Percentiles rank a stretch among this genome's conserved stretches.
Evolutionary conservation across 1,140 invertebrate genomes (phyloP).

Genomic region (Copidosoma floridanum): DNA sequence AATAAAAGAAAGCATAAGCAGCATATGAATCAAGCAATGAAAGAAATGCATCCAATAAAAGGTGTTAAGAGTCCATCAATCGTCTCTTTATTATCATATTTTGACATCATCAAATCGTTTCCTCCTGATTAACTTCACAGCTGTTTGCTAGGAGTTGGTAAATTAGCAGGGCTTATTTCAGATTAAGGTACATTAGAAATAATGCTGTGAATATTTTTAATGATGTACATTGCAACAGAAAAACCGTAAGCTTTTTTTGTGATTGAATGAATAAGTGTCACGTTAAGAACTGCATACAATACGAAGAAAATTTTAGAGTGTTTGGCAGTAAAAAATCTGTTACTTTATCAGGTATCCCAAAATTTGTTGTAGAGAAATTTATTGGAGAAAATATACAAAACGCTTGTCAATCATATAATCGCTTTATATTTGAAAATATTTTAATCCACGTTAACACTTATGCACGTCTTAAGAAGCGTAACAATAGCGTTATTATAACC

Average conservation of each 20-base stretch:
- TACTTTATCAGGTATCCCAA: not conserved
- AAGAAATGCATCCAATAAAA: not conserved
- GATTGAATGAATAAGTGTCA: not conserved
- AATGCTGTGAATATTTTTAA: not conserved
- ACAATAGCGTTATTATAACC: not conserved
- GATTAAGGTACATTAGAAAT: not conserved
- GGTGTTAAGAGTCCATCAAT: not conserved
- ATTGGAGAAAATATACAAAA: not conserved
- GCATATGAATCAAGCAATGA: not conserved
- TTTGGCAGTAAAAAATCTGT: not conserved
- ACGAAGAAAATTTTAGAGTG: not conserved
- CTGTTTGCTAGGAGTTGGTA: not conserved
- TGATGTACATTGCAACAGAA: not conserved
- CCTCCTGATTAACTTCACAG: not conserved
- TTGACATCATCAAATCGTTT: not conserved
- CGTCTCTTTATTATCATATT: not conserved
- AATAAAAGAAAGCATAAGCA: not conserved
- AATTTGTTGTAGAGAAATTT: not conserved
- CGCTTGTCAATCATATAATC: not conserved
- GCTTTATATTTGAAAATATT: not conserved
- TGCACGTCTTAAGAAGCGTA: not conserved
- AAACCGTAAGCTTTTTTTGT: not conserved
- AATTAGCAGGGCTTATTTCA: not conserved
- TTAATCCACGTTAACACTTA: not conserved
- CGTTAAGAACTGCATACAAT: not conserved